Percentiles rank a stretch among this genome's conserved stretches.
These are phyloP conservation scores for Drosophila bifasciata DNA, from an alignment of 1,140 invertebrate genomes.

Conservation along the genomic window DNA sequence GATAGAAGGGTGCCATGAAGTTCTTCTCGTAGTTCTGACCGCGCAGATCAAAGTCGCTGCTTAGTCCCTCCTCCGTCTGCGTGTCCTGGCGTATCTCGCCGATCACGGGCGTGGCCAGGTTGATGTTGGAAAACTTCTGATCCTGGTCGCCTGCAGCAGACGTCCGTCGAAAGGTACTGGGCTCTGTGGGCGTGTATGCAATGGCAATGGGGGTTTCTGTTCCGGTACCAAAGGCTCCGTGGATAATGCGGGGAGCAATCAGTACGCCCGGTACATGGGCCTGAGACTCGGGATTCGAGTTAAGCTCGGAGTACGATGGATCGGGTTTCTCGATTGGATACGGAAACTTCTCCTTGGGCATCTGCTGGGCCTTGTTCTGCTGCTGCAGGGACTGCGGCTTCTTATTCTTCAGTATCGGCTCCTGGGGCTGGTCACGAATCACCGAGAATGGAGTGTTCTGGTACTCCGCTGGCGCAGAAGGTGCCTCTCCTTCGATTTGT, in stretches of 20 bases:
- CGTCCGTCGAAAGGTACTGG: constrained; percentile 44
- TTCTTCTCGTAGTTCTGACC: constrained; percentile 84
- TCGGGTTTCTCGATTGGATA: constrained; percentile 86
- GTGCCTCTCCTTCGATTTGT: constrained; percentile 37
- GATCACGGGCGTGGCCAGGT: constrained; percentile 84
- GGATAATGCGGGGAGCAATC: constrained; percentile 70
- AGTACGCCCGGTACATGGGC: constrained; percentile 54
- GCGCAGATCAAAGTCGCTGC: constrained; percentile 72
- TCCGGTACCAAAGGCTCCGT: constrained; percentile 61
- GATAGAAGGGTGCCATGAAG: constrained; percentile 89
- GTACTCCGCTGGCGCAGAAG: constrained; percentile 66
- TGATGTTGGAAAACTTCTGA: constrained; percentile 64
- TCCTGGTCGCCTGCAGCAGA: constrained; percentile 20
- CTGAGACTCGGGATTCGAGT: constrained; percentile 22
- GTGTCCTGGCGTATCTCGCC: constrained; percentile 82
- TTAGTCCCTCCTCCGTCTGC: constrained; percentile 64
- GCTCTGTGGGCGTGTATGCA: constrained; percentile 85
- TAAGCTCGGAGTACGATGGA: constrained; percentile 62
- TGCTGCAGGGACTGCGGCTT: constrained; percentile 69
- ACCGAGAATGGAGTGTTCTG: constrained; percentile 82
- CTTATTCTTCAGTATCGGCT: constrained; percentile 85
- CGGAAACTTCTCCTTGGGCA: constrained; percentile 86
- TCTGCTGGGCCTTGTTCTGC: constrained; percentile 57
- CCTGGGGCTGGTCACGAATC: constrained; percentile 84
- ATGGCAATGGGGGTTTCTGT: constrained; percentile 85